Evolutionary conservation across 2,888 invertebrate genomes (phyloP), one percentile per base, ranked within the genome.

Genomic region (Amiota communis): DNA sequence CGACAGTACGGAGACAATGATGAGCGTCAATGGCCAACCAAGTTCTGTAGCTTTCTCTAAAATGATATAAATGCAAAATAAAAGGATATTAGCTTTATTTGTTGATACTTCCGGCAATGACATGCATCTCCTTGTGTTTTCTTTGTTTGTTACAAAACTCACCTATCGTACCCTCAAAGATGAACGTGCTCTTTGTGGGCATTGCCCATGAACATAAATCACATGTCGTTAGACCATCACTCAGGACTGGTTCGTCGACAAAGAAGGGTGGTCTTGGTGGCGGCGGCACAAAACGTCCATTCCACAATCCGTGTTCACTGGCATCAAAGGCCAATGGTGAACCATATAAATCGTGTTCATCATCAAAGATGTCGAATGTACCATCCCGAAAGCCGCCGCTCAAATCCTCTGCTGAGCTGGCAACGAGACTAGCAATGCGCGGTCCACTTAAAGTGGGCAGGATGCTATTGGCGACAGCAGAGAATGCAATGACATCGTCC

Each of bases 121-220:
- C 15, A 56, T 8, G 56, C 6, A 56, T 56, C 15, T 56, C 56
- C 4, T 4, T 56, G 56, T 15, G 0, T 3, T 8, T 56, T 6
- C 12, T n/a, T n/a, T 17, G 61, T 15, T n/a, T 36, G 12, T 48
- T 10, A 47, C 53, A 13, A 51, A 51, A 49, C 91, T 90, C 85
- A 93, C 93, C 93, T 87, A 92, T 91, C 80, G 92, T 91, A 77
- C 91, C 91, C 85, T 93, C 93, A 74, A 92, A 90, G 78, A 90
- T 91, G 88, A 90, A 91, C 74, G 91, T 91, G 87, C 91, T 91
- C 88, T 91, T 91, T 70, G 89, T 89, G 91, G 92, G 91, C 92
- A 92, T 89, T 78, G 94, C 94, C 94, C 94, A 94, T 78, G 93
- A 91, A 89, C 94, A 94, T 80, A 94, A 91, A 90, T 94, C 94